Percentiles rank a stretch among this genome's conserved stretches.
Evolutionary conservation across 2,888 invertebrate species (phyloP).

Genomic region (Drosophila tripunctata): DNA sequence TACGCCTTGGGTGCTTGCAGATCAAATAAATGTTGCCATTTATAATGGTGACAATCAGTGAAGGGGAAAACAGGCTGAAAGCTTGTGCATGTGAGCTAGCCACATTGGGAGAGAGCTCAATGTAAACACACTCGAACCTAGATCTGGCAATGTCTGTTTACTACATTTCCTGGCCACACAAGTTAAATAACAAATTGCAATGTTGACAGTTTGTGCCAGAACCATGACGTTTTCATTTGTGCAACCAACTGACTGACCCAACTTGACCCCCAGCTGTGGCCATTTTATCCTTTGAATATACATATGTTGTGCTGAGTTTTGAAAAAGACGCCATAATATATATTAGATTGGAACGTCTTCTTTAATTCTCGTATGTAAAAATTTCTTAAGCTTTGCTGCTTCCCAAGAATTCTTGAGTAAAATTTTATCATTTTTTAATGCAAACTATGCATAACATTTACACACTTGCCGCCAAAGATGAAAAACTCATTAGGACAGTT

Average conservation of each 20-base stretch:
- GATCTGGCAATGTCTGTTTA: conserved; percentile 48
- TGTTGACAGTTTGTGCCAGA: conserved; percentile 64
- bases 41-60: neutral
- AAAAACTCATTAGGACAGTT: conserved; percentile 74
- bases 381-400: too few relatives aligned
- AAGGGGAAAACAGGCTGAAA: neutral
- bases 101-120: conserved; percentile 27
- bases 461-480: conserved; percentile 37
- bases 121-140: conserved; percentile 56
- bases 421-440: conserved; percentile 29
- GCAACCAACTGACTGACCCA: conserved; percentile 41
- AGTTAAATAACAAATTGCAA: conserved; percentile 73
- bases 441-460: conserved; percentile 54
- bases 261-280: conserved; percentile 64
- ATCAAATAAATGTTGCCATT: conserved; percentile 31
- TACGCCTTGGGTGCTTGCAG: conserved; percentile 36
- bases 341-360: too few relatives aligned
- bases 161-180: conserved; percentile 62
- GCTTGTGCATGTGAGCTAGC: conserved; percentile 18
- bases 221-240: conserved; percentile 71
- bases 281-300: too few relatives aligned
- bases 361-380: too few relatives aligned
- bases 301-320: too few relatives aligned
- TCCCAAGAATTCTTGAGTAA: neutral
- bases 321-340: too few relatives aligned